phyloP scores from a whole-genome alignment of 2,888 invertebrate species.

The Limnephilus marmoratus region DNA sequence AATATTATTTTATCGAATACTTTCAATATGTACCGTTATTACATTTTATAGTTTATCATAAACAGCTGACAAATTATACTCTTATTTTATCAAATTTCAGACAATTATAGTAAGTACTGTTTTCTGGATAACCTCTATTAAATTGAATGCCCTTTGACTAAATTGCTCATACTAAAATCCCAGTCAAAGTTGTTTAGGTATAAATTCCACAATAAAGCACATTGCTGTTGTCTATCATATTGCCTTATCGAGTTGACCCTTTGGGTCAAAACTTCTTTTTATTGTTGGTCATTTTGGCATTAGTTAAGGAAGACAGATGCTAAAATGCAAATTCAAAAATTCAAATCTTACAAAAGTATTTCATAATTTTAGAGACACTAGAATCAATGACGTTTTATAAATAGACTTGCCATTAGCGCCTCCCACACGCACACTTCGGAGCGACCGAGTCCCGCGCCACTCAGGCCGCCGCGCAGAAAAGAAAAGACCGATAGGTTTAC shows the following conservation, averaged over 20 bases:
- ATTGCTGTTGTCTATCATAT: neutral
- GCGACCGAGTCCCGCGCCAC: too few relatives aligned
- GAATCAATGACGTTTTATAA: too few relatives aligned
- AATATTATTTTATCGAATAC: neutral
- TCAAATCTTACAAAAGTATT: neutral
- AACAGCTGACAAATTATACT: neutral
- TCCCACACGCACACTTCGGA: too few relatives aligned
- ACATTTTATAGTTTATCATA: too few relatives aligned
- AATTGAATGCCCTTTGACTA: neutral
- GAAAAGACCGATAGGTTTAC: too few relatives aligned
- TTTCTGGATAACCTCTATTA: neutral
- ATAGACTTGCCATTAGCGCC: too few relatives aligned
- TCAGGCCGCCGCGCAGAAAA: too few relatives aligned
- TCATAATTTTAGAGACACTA: neutral
- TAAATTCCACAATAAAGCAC: neutral
- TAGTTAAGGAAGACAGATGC: neutral
- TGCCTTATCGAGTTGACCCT: neutral
- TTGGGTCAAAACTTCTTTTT: neutral
- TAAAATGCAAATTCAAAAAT: too few relatives aligned
- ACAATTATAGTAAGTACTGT: neutral
- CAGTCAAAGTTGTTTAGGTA: constrained; percentile 71
- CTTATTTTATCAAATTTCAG: neutral
- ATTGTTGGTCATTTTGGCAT: neutral
- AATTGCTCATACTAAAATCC: neutral
- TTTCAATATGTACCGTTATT: neutral